Percentiles rank a stretch among this genome's conserved stretches.
phyloP scores from a whole-genome alignment of 2,113 vertebrate species.

The Ibidorhyncha struthersii region DNA sequence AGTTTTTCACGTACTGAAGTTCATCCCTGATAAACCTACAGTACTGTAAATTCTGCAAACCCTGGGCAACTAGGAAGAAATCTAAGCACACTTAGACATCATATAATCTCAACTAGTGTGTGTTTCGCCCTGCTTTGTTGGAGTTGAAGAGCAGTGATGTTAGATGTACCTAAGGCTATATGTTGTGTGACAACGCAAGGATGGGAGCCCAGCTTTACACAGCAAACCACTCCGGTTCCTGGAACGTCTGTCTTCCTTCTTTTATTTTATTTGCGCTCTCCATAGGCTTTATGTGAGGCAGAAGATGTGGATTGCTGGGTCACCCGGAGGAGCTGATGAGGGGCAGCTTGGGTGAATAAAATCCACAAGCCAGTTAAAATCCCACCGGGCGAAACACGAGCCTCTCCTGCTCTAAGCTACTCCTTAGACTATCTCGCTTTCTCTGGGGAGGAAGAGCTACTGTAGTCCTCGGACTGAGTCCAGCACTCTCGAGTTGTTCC shows the following conservation, averaged over 20 bases:
- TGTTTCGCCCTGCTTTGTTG: neutral
- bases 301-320: neutral
- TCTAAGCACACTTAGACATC: neutral
- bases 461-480: neutral
- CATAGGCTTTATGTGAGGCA: neutral
- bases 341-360: neutral
- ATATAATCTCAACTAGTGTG: neutral
- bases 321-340: neutral
- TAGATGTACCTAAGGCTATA: neutral
- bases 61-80: neutral
- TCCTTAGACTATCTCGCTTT: neutral
- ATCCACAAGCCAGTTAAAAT: neutral
- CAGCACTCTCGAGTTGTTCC: neutral
- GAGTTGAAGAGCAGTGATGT: neutral
- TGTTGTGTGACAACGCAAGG: neutral
- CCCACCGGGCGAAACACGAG: accelerated
- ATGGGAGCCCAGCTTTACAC: neutral
- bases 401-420: neutral
- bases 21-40: neutral
- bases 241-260: neutral
- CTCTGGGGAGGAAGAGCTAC: neutral
- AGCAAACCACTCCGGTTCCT: neutral
- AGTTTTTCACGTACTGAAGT: neutral
- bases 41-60: neutral
- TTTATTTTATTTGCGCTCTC: neutral